Evolutionary conservation across 2,797 vertebrate species (phyloP), one percentile per base, ranked within the genome.

Genomic region (Pseudomugil gertrudae): DNA sequence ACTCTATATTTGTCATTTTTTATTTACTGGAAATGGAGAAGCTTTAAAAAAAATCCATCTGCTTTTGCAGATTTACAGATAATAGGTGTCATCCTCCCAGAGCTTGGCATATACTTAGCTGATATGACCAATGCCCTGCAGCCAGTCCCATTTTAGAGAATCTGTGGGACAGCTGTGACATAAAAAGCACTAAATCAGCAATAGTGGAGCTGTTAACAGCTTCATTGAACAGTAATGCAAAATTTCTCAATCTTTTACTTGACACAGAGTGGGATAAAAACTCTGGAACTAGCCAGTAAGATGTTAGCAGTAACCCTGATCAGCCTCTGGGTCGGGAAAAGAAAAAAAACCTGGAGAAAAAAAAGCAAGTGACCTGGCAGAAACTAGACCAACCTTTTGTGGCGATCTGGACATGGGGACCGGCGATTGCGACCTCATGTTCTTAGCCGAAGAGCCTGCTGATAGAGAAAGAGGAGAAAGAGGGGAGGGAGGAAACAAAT

Each of bases 381-480:
- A 36, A 61, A 72, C 45, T 29, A 38, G 55, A 90, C 93, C 57
- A 76, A 99, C 98, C 97, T 99, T 99, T 91, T 98, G 90, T 9
- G 97, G 96, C 33, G 97, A 99, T 91, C 95, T 95, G 82, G 96
- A 96, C n/a, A 93, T 92, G 63, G 95, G 92, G 40, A 94, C 95
- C 1, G 97, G 96, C 5, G 97, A 98, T 71, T 96, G 89, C 0
- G 97, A 92, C 66, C 95, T 94, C 61, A 94, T 91, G 74, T 93
- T 96, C 93, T 96, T 98, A 84, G 95, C 95, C 66, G 96, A 96
- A 66, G 96, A 98, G 65, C 95, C 97, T 98, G 94, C 85, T 84
- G 72, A 90, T 63, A 92, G 72, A 84, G 70, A 90, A 66, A 83
- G 27, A 36, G 35, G 70, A 90, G 66, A 83, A 29, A 36, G 35